These are phyloP conservation scores for Drosophila sechellia DNA, from an alignment of 1,140 invertebrate species.

Conservation along the genomic window DNA sequence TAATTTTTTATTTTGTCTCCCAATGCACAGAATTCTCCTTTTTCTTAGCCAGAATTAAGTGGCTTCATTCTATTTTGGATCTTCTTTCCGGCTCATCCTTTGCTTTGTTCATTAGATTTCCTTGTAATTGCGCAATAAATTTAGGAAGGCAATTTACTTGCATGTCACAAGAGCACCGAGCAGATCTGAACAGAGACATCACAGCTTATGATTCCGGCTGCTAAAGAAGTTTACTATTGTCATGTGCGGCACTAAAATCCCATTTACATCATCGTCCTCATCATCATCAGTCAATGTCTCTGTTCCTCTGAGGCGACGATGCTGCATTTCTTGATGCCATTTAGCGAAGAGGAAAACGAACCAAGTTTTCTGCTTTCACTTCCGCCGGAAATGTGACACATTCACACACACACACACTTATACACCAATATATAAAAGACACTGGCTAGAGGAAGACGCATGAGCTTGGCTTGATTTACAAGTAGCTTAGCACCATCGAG, in stretches of 20 bases:
- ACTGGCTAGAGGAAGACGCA: conserved; percentile 49
- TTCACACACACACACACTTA: conserved; percentile 3
- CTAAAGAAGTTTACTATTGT: conserved; percentile 78
- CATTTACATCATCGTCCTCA: conserved; percentile 82
- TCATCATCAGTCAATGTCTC: conserved; percentile 81
- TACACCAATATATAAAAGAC: conserved; percentile 19
- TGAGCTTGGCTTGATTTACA: conserved; percentile 75
- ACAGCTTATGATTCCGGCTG: conserved; percentile 77
- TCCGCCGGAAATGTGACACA: conserved; percentile 76
- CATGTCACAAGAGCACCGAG: conserved; percentile 55
- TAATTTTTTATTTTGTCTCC: not conserved
- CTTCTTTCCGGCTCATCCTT: not conserved
- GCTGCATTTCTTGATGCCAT: conserved; percentile 81
- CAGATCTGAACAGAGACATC: conserved; percentile 50
- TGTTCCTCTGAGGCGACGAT: conserved; percentile 62
- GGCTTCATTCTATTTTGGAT: not conserved
- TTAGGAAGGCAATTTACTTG: conserved; percentile 73
- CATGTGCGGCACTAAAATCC: conserved; percentile 78
- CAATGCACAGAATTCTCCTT: not conserved
- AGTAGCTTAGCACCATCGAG: conserved; percentile 71
- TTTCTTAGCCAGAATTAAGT: conserved; percentile 1
- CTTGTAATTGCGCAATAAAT: conserved; percentile 79
- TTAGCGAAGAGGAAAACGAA: conserved; percentile 60
- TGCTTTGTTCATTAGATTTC: conserved; percentile 65
- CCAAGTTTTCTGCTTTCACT: conserved; percentile 81